Base-by-base conservation (phyloP, 2,113 vertebrate genomes). In the Gila orcuttii region DNA sequence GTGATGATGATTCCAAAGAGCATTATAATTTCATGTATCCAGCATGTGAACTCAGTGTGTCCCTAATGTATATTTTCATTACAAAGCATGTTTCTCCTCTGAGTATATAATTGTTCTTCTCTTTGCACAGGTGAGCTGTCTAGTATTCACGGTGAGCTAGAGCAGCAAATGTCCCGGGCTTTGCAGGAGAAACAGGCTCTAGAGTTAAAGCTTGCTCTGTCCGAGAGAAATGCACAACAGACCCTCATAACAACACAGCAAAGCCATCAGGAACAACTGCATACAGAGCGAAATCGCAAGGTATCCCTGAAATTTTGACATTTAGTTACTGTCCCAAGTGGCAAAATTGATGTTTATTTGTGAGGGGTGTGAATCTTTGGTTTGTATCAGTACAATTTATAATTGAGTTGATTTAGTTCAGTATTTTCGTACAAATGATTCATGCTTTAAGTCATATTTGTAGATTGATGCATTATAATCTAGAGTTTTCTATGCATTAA, bases 261-360 rank as follows among this genome's bases (percentile, higher is more conserved):
- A 52, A 89, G 85, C 64, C 95, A 96, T 90, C 91, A 86, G 11
- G 93, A 96, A 78, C 93, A 94, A 83, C 82, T 96, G 10, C 94
- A 93, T 0, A 88, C 84, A 25, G 93, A 96, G 73, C 92, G 82
- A 57, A 89, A 82, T 8, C 91, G 95, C 52, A 96, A 95, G 95
- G 97, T 96, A 76, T 55, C 13, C 4, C 42, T n/a, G n/a, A 68
- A 21, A 47, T 17, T n/a, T 57, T 62, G 66, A 39, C 8, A 42
- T 52, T 15, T 75, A 19, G 64, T 5, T 23, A 52, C 4, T 28
- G 3, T 55, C 13, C 28, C n/a, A n/a, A 60, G 10, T 60, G 7
- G 23, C 59, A 33, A 28, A 68, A 31, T 9, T 68, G 5, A 33
- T 68, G 28, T 19, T 25, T 2, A 28, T 28, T 25, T 62, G 62